Conservation (phyloP, 2,113 vertebrate genomes). For the Vanacampus margaritifer region DNA sequence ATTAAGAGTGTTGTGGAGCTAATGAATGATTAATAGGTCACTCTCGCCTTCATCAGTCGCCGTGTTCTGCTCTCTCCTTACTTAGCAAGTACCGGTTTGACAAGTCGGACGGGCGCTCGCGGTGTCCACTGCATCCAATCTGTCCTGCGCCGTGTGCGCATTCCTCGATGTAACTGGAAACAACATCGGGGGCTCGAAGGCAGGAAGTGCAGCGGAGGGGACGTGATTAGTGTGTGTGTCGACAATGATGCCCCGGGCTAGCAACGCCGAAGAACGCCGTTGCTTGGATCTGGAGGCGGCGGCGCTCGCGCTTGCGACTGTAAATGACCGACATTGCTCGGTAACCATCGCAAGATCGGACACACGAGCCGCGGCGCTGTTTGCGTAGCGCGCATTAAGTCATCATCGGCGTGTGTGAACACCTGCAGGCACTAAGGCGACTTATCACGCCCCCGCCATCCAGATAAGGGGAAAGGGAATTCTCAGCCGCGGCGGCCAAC, state of each 20-base stretch:
- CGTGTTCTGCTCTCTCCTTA: constrained; percentile 36
- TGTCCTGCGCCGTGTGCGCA: constrained; percentile 9
- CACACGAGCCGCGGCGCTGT: constrained; percentile 13
- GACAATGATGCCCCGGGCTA: constrained; percentile 52
- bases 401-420: constrained; percentile 19
- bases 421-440: constrained; percentile 30
- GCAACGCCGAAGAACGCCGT: constrained; percentile 39
- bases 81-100: constrained; percentile 47
- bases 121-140: constrained; percentile 36
- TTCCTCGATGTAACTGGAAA: constrained; percentile 48
- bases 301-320: constrained; percentile 38
- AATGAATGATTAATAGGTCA: constrained; percentile 78
- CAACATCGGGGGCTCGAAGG: constrained; percentile 43
- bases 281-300: constrained; percentile 46
- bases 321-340: constrained; percentile 41
- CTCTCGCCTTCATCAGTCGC: constrained; percentile 46
- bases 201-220: constrained; percentile 60
- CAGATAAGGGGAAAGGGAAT: constrained; percentile 24
- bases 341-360: constrained; percentile 33
- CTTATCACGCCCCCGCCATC: constrained; percentile 30
- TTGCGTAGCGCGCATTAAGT: constrained; percentile 34
- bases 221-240: constrained; percentile 61
- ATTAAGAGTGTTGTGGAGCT: constrained; percentile 69
- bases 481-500: constrained; percentile 21
- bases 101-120: constrained; percentile 38